phyloP scores from a whole-genome alignment of 2,888 invertebrate genomes.

The Neria commutata region DNA sequence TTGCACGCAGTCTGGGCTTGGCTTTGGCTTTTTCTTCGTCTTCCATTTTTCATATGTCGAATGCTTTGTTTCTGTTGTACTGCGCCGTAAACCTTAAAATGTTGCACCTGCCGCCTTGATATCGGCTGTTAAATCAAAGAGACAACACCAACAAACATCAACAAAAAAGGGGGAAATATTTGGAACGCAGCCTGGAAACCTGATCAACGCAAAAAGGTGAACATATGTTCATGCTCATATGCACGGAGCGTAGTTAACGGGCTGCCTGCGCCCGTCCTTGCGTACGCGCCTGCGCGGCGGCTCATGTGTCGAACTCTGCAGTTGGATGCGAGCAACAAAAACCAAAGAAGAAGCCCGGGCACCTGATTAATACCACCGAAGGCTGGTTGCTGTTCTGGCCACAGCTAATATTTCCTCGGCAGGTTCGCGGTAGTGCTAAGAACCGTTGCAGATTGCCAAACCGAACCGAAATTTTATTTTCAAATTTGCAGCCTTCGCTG shows the following conservation, averaged over 20 bases:
- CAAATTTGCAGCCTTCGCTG: neutral
- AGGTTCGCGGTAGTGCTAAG: neutral
- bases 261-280: too few relatives aligned
- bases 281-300: too few relatives aligned
- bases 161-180: neutral
- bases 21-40: neutral
- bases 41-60: neutral
- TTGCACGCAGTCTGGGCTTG: neutral
- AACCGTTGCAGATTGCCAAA: neutral
- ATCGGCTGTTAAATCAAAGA: constrained; percentile 43
- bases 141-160: constrained; percentile 7
- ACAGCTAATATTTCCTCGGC: neutral
- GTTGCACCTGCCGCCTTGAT: constrained; percentile 42
- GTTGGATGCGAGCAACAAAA: neutral
- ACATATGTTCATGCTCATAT: constrained; percentile 8
- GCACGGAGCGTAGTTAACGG: too few relatives aligned
- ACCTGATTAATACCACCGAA: neutral
- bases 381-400: neutral
- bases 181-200: neutral
- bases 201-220: constrained; percentile 1
- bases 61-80: neutral
- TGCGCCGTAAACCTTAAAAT: constrained; percentile 15
- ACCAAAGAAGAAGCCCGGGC: too few relatives aligned
- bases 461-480: neutral
- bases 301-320: neutral